A percentile compares a stretch with the other conserved stretches of the same genome.
Conservation (phyloP, 2,888 invertebrate species). For the Melanostoma scalare region DNA sequence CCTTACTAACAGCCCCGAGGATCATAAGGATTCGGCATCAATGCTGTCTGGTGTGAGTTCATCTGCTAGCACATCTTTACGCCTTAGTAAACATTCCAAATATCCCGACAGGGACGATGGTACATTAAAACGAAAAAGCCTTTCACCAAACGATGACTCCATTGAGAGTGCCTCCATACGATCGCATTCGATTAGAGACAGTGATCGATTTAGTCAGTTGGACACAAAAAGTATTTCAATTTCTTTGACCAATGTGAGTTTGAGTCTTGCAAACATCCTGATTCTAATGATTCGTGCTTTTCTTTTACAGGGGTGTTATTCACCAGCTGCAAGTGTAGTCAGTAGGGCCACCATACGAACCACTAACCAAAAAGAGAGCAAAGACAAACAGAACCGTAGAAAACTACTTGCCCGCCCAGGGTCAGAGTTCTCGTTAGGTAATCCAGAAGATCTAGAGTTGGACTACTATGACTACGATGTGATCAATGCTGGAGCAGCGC, state of each 20-base stretch:
- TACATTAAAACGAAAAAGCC: constrained; percentile 78
- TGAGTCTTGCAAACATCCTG: background rate
- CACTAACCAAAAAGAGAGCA: constrained; percentile 88
- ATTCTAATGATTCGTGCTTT: background rate
- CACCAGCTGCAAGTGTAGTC: constrained; percentile 87
- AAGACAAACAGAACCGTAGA: constrained; percentile 90
- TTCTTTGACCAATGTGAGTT: constrained; percentile 80
- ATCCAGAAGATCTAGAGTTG: constrained; percentile 90
- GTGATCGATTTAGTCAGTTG: constrained; percentile 75
- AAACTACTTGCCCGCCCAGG: constrained; percentile 86
- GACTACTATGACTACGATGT: constrained; percentile 96
- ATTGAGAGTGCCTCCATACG: constrained; percentile 78
- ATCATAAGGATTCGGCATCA: constrained; percentile 78
- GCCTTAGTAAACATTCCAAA: constrained; percentile 77
- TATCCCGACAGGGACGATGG: constrained; percentile 80
- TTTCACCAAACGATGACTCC: constrained; percentile 76
- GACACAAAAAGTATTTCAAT: constrained; percentile 75
- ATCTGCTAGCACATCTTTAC: constrained; percentile 79
- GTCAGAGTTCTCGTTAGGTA: constrained; percentile 90
- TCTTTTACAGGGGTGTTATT: constrained; percentile 86
- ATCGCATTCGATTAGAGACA: constrained; percentile 76
- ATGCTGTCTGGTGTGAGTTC: constrained; percentile 81
- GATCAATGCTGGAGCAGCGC: constrained; percentile 90
- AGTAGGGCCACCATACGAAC: constrained; percentile 87
- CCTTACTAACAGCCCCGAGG: constrained; percentile 57